Percentiles rank a stretch among this genome's conserved stretches.
These are phyloP conservation scores for Epirrita christyi DNA, from an alignment of 2,888 invertebrate species.

Conservation along the genomic window DNA sequence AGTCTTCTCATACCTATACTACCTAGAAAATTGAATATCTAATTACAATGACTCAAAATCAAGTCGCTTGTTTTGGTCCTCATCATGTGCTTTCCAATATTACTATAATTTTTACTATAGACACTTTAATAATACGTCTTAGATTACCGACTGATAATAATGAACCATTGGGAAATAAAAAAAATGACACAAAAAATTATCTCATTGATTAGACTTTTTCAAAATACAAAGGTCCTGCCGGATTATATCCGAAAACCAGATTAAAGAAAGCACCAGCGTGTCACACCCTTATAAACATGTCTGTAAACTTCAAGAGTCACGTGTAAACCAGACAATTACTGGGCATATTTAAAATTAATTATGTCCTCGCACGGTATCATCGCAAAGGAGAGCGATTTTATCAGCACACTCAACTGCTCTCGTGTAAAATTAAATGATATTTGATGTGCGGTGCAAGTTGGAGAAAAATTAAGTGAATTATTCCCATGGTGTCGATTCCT, in stretches of 20 bases:
- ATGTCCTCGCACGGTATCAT: constrained; percentile 49
- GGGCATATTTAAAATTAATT: constrained; percentile 74
- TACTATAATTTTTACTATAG: too few species aligned
- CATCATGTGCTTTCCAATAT: too few species aligned
- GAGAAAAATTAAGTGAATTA: constrained; percentile 8
- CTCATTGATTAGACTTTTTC: too few species aligned
- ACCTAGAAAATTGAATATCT: too few species aligned
- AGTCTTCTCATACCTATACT: too few species aligned
- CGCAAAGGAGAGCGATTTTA: constrained; percentile 66
- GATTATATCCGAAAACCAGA: neutral
- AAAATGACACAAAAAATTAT: too few species aligned
- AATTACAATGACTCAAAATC: too few species aligned
- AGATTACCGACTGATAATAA: too few species aligned
- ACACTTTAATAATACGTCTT: too few species aligned
- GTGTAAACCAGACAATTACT: constrained; percentile 66
- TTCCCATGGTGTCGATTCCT: neutral
- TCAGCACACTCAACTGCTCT: constrained; percentile 77
- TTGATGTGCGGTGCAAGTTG: constrained; percentile 55
- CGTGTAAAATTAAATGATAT: constrained; percentile 77
- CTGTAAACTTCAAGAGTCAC: constrained; percentile 32
- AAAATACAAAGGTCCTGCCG: too few species aligned
- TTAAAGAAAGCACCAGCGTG: neutral
- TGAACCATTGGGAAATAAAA: too few species aligned
- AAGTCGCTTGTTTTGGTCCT: too few species aligned
- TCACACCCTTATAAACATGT: constrained; percentile 24